A percentile compares a stretch with the other conserved stretches of the same genome.
Conservation (phyloP, 2,797 vertebrate species). For the Buceros bicornis region DNA sequence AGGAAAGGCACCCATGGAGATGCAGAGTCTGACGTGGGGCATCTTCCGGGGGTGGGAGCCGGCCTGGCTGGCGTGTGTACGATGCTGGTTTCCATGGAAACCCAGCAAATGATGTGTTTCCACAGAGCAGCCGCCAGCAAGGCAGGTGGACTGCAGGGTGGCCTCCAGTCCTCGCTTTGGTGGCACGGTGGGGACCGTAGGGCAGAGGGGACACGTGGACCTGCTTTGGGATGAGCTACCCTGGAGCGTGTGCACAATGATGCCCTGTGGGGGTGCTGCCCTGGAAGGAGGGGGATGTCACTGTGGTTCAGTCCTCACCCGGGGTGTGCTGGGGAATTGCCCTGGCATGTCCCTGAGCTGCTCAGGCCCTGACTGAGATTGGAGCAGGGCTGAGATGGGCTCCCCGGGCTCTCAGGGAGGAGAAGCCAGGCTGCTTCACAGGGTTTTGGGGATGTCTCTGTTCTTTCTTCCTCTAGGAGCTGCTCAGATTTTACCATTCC, state of each 20-base stretch:
- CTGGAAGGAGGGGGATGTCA: neutral
- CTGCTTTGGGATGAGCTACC: neutral
- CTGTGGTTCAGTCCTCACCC: neutral
- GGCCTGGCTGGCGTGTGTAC: conserved; percentile 23
- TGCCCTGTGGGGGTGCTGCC: neutral
- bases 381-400: neutral
- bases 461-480: neutral
- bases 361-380: neutral
- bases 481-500: neutral
- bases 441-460: neutral
- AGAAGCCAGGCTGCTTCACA: neutral
- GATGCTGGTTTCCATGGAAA: conserved; percentile 78
- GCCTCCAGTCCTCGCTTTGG: rapidly evolving
- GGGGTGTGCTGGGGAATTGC: rapidly evolving
- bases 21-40: neutral
- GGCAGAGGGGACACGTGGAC: neutral
- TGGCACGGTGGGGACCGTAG: rapidly evolving
- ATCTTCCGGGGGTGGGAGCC: conserved; percentile 11
- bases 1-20: neutral
- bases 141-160: neutral
- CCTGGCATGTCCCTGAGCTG: neutral
- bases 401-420: neutral
- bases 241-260: neutral
- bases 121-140: conserved; percentile 32
- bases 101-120: conserved; percentile 62